Conservation (phyloP, 2,888 invertebrate genomes). For the Strigamia crassipes region DNA sequence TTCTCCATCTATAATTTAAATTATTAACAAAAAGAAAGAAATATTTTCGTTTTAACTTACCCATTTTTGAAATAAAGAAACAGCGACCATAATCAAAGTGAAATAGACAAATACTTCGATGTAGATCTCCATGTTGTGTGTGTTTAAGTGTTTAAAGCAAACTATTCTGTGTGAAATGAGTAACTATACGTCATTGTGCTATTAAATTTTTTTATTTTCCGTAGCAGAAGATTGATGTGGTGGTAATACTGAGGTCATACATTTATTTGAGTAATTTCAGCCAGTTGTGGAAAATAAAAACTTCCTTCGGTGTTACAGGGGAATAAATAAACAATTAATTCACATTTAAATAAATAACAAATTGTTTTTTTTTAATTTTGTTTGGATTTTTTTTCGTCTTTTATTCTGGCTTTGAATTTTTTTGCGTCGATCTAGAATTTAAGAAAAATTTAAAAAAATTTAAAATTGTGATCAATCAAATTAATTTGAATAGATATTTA, state of each 20-base stretch:
- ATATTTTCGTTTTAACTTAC: not conserved
- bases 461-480: no score
- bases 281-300: no score
- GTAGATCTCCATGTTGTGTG: not conserved
- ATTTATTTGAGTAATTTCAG: not conserved
- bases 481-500: not conserved
- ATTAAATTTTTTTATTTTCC: no score
- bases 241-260: no score
- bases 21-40: no score
- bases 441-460: no score
- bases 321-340: not conserved
- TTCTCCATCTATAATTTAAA: no score
- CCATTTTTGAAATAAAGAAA: not conserved
- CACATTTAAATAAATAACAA: no score
- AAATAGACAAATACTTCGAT: not conserved
- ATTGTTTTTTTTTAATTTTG: not conserved
- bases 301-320: no score
- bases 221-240: no score
- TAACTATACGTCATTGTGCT: not conserved
- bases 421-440: not conserved
- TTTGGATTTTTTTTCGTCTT: not conserved
- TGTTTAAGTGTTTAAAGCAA: not conserved
- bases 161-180: not conserved
- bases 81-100: not conserved
- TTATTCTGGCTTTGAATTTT: not conserved